Evolutionary conservation across 2,113 vertebrate species (phyloP).

Genomic region (Seriola dumerili): DNA sequence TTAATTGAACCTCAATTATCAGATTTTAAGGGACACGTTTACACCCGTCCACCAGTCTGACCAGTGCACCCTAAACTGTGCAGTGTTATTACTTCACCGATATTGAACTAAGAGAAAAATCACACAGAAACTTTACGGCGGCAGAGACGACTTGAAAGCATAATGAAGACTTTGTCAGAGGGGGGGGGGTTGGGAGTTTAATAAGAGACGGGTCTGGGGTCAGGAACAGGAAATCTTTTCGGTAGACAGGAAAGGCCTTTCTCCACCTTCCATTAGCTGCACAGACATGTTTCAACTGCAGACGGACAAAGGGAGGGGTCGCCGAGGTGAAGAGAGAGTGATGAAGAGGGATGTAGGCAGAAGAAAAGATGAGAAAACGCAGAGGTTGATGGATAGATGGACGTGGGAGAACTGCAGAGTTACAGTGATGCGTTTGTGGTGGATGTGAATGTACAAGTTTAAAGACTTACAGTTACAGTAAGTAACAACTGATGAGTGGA

Average conservation of each 20-base stretch:
- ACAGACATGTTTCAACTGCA: slow-evolving; percentile 40
- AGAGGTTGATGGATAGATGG: slow-evolving; percentile 14
- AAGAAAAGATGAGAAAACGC: slow-evolving; percentile 3
- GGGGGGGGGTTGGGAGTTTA: slow-evolving; percentile 27
- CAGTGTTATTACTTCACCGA: not conserved
- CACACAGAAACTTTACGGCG: not conserved
- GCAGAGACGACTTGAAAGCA: not conserved
- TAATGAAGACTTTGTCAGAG: slow-evolving; percentile 25
- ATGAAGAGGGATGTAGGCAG: slow-evolving; percentile 15
- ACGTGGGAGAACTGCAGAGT: not conserved
- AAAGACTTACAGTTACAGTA: not conserved
- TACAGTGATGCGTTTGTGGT: not conserved
- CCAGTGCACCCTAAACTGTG: not conserved
- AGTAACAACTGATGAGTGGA: not conserved
- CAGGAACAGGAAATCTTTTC: slow-evolving; percentile 67
- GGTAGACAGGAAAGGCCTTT: slow-evolving; percentile 70
- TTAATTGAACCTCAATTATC: too few species aligned
- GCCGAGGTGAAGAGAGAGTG: slow-evolving; percentile 47
- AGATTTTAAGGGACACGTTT: not conserved
- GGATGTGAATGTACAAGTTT: not conserved
- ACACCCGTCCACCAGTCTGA: not conserved
- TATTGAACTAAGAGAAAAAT: not conserved
- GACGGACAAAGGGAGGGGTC: slow-evolving; percentile 52
- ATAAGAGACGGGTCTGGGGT: slow-evolving; percentile 23
- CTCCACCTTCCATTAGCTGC: slow-evolving; percentile 65